A percentile compares a stretch with the other conserved stretches of the same genome.
Conservation (phyloP, 2,797 vertebrate genomes). For the Coranthus polyacanthus region DNA sequence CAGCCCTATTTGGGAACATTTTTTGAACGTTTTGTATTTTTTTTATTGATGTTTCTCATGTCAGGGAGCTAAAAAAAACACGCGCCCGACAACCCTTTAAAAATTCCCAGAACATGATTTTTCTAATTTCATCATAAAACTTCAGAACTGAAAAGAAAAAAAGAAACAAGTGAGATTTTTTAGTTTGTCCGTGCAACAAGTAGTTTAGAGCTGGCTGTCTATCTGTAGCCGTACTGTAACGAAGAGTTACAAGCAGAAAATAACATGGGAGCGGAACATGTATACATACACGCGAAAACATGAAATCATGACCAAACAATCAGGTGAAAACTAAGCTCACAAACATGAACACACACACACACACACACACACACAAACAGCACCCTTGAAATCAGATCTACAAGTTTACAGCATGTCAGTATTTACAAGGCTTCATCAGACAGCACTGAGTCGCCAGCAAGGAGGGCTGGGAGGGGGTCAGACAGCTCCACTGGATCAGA, state of each 20-base stretch:
- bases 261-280: slow-evolving; percentile 34
- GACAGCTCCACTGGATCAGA: slow-evolving; percentile 67
- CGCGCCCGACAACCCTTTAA: background rate
- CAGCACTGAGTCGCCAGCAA: slow-evolving; percentile 62
- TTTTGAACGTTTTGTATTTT: slow-evolving; percentile 57
- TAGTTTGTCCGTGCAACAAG: background rate
- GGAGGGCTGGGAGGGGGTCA: slow-evolving; percentile 39
- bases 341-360: slow-evolving; percentile 23
- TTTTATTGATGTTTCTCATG: slow-evolving; percentile 73
- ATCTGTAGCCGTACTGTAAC: background rate
- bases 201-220: background rate
- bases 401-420: slow-evolving; percentile 82
- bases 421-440: slow-evolving; percentile 82
- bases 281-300: slow-evolving; percentile 34
- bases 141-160: background rate
- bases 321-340: slow-evolving; percentile 26
- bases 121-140: slow-evolving; percentile 18
- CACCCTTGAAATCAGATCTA: slow-evolving; percentile 74
- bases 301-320: slow-evolving; percentile 56
- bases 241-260: slow-evolving; percentile 12
- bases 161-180: background rate
- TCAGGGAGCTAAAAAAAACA: slow-evolving; percentile 40
- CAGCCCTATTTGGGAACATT: slow-evolving; percentile 68
- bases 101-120: slow-evolving; percentile 14
- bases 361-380: slow-evolving; percentile 26